Evolutionary conservation across 2,797 vertebrate genomes (phyloP), one percentile per base, ranked within the genome.

Genomic region (Notolabrus celidotus): DNA sequence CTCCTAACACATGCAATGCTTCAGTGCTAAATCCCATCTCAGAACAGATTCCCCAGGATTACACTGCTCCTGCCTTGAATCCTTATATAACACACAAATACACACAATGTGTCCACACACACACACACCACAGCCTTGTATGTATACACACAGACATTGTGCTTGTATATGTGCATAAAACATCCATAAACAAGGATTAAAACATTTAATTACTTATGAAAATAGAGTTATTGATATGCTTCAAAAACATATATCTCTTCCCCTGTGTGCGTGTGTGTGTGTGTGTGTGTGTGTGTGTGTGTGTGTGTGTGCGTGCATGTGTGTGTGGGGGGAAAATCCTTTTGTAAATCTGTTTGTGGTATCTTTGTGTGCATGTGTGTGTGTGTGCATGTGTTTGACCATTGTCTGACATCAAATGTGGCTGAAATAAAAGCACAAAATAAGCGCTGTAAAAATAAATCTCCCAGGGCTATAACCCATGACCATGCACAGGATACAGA

Each of bases 381-480:
- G 51, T 47, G 38, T n/a, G n/a, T n/a, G n/a, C 33, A 12, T 2
- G 49, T 8, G 29, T 68, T 31, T 68, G 52, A 65, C 80, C 67
- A 87, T 87, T 90, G 82, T 89, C 65, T 80, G 57, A 88, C 84
- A 87, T 89, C 87, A 92, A 89, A 86, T 77, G 53, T 43, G 29
- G 46, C 79, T 79, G 53, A 80, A 79, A 82, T 74, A 80, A 83
- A 84, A 82, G 60, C 68, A 77, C 56, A 85, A 80, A 83, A 81
- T 74, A 53, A 82, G 45, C 43, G 59, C 81, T 83, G 80, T 84
- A 71, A 86, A 89, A 85, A 88, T 71, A 91, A 86, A 88, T 82
- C 71, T 79, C 69, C 65, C 42, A 7, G 29, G 83, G 88, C 64
- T 76, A 76, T 20, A 84, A 79, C 77, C 71, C 72, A 61, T 84